Conservation (phyloP, 2,888 invertebrate genomes). For the Tenthredo distinguenda region DNA sequence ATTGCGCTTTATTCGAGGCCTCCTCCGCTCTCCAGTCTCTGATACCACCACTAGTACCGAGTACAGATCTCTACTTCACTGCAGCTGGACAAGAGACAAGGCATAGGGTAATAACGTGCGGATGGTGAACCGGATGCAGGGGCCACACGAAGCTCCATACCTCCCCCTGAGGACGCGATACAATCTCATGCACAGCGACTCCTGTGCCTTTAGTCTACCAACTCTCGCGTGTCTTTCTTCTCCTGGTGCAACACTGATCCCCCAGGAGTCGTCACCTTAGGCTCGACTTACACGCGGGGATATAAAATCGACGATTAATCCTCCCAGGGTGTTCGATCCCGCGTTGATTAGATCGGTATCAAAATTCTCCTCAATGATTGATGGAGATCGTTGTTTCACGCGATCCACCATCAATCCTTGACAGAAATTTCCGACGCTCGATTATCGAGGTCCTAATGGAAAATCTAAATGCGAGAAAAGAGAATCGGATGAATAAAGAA, state of each 20-base stretch:
- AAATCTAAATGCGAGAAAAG: neutral
- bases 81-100: slow-evolving; percentile 63
- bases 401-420: neutral
- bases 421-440: neutral
- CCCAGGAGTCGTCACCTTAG: slow-evolving; percentile 27
- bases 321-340: neutral
- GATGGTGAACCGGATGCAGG: slow-evolving; percentile 74
- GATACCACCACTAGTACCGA: slow-evolving; percentile 1
- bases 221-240: neutral
- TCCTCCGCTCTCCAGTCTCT: neutral
- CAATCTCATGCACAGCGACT: slow-evolving; percentile 32
- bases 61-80: slow-evolving; percentile 14
- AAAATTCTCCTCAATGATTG: neutral
- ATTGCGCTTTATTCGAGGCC: slow-evolving; percentile 18
- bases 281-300: neutral
- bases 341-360: neutral
- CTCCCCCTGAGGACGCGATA: slow-evolving; percentile 49
- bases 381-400: neutral
- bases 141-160: slow-evolving; percentile 66
- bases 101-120: slow-evolving; percentile 71
- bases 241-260: neutral
- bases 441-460: neutral
- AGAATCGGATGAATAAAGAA: neutral
- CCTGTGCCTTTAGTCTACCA: neutral
- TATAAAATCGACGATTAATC: slow-evolving; percentile 2